Base-by-base conservation (phyloP, 2,888 invertebrate genomes). In the Apamea monoglypha region DNA sequence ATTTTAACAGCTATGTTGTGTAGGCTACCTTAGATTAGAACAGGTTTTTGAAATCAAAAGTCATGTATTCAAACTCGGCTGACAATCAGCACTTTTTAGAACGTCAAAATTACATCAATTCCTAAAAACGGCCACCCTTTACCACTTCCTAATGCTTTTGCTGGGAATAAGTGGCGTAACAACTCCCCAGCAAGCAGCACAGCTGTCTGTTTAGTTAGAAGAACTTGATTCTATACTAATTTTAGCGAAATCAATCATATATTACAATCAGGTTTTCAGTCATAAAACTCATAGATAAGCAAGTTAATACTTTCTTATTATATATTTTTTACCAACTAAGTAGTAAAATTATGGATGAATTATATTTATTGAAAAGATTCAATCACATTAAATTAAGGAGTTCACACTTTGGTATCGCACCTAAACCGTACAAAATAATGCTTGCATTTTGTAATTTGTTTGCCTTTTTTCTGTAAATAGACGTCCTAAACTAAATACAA, bases 361-460 rank as follows among this genome's bases (percentile, higher is more conserved):
- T 32, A 56, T 25, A 76, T n/a, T 3, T 47, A 59, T 76, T 47
- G 14, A 76, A n/a, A 56, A 76, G 14, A 18, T 32, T 32, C 16
- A 67, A 40, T 74, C 73, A 71, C 71, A n/a, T 7, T 5, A 25
- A 75, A 32, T 40, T 50, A 74, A 29, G 74, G 25, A n/a, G 0
- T 29, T 53, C 21, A 40, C 14, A 44, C 25, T 53, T 79, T 32
- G 32, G 16, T 36, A 32, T 59, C 25, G 83, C 83, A 81, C 78
- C 56, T 50, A 64, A 36, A 70, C 40, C 59, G 84, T 83, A 78
- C 69, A 78, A 82, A 83, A 64, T 50, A 7, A 47, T 36, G 32
- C 21, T 18, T 29, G 36, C 36, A 47, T 68, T 75, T 56, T 18
- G 18, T 47, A 16, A 44, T 36, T 29, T 25, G 16, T 47, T 64